These are phyloP conservation scores for Tetragnatha versicolor DNA, from an alignment of 1,140 invertebrate genomes.

Conservation along the genomic window DNA sequence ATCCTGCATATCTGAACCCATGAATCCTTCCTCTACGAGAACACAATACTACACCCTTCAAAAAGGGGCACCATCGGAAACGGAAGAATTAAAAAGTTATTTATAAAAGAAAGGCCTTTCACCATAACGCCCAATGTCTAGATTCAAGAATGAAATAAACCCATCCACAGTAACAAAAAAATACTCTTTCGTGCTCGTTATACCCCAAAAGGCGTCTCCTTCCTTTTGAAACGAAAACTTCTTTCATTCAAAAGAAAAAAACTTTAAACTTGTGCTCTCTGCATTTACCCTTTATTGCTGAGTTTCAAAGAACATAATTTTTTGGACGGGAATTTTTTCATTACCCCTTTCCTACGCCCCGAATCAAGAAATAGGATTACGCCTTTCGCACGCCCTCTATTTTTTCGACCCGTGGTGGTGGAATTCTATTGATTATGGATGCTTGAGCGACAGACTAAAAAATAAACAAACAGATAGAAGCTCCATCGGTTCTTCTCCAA, in stretches of 20 bases:
- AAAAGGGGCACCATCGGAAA: no score
- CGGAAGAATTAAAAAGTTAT: no score
- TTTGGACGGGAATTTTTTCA: not conserved
- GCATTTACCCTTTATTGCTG: constrained; percentile 3
- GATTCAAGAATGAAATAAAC: no score
- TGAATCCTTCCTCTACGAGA: no score
- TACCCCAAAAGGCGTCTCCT: not conserved
- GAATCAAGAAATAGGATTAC: constrained; percentile 25
- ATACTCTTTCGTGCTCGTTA: no score
- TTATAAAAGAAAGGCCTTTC: no score
- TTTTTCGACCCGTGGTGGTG: not conserved
- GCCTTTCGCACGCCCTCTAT: not conserved
- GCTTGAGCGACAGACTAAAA: not conserved
- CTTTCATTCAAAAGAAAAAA: no score
- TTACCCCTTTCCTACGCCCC: not conserved
- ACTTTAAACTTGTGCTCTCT: no score
- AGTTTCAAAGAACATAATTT: constrained; percentile 20
- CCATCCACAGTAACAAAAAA: no score
- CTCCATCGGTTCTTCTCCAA: not conserved
- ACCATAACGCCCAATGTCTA: no score
- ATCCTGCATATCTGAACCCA: no score
- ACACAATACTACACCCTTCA: no score
- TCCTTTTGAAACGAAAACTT: constrained; percentile 11
- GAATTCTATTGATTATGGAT: constrained; percentile 21
- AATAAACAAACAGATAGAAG: constrained; percentile 7